A percentile compares a stretch with the other conserved stretches of the same genome.
Evolutionary conservation across 2,113 vertebrate species (phyloP).

Genomic region (Calypte anna): DNA sequence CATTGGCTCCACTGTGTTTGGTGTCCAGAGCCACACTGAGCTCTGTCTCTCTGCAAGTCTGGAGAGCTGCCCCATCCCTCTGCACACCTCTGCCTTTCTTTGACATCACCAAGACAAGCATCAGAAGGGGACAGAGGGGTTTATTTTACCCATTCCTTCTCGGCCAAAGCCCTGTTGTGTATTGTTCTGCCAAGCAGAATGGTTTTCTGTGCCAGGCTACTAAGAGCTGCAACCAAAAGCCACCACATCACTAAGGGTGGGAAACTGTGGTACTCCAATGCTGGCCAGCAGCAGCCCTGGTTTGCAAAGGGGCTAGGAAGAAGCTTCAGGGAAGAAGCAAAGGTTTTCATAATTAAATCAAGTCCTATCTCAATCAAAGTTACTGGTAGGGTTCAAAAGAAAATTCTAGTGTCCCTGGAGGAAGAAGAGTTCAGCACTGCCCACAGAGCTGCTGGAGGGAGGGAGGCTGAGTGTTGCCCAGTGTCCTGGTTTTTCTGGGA

Average conservation of each 20-base stretch:
- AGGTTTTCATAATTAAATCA: not conserved
- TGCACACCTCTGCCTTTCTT: not conserved
- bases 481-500: too few relatives aligned
- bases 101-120: not conserved
- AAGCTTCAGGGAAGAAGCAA: not conserved
- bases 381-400: not conserved
- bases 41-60: not conserved
- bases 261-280: rapidly evolving
- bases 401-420: not conserved
- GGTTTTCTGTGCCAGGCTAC: not conserved
- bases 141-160: not conserved
- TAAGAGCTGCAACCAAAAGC: not conserved
- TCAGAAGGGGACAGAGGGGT: not conserved
- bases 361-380: not conserved
- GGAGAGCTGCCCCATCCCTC: not conserved
- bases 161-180: not conserved
- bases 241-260: not conserved
- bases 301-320: not conserved
- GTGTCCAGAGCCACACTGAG: not conserved
- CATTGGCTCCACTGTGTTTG: not conserved
- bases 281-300: not conserved
- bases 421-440: not conserved
- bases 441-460: not conserved
- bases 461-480: not conserved
- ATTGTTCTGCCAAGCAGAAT: not conserved